Conservation (phyloP, 2,113 vertebrate species). For the Arvicanthis niloticus region DNA sequence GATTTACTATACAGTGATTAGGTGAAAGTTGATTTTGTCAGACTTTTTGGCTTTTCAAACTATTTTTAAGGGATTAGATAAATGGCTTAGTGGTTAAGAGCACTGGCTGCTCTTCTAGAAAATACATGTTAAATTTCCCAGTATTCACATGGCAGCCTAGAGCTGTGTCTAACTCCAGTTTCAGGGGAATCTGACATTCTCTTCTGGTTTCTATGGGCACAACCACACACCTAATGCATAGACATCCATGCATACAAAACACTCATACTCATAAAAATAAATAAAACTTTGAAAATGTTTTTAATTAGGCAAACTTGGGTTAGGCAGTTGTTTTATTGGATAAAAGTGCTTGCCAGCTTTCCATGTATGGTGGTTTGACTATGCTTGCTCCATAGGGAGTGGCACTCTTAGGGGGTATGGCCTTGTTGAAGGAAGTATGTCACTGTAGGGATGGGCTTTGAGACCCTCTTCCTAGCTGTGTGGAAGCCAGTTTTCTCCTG, state of each 20-base stretch:
- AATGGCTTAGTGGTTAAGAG: not conserved
- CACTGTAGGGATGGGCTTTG: too few relatives aligned
- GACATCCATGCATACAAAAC: not conserved
- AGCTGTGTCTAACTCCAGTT: not conserved
- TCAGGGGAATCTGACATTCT: not conserved
- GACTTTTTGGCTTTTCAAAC: slow-evolving; percentile 26
- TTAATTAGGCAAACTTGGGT: not conserved
- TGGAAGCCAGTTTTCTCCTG: too few relatives aligned
- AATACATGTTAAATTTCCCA: not conserved
- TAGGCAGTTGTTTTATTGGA: not conserved
- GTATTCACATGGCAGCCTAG: too few relatives aligned
- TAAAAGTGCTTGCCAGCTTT: not conserved
- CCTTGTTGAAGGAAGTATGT: too few relatives aligned
- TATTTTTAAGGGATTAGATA: not conserved
- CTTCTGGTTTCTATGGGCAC: not conserved
- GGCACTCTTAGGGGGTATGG: too few relatives aligned
- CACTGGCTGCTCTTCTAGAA: not conserved
- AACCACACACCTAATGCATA: not conserved
- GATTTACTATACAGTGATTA: slow-evolving; percentile 36
- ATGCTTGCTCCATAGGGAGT: too few relatives aligned
- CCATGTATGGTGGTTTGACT: too few relatives aligned
- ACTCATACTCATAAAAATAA: not conserved
- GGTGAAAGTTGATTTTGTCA: slow-evolving; percentile 36
- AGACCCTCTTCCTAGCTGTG: too few relatives aligned
- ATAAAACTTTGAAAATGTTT: slow-evolving; percentile 37